A percentile compares a stretch with the other conserved stretches of the same genome.
Conservation (phyloP, 1,140 invertebrate species). For the Tyrophagus putrescentiae region DNA sequence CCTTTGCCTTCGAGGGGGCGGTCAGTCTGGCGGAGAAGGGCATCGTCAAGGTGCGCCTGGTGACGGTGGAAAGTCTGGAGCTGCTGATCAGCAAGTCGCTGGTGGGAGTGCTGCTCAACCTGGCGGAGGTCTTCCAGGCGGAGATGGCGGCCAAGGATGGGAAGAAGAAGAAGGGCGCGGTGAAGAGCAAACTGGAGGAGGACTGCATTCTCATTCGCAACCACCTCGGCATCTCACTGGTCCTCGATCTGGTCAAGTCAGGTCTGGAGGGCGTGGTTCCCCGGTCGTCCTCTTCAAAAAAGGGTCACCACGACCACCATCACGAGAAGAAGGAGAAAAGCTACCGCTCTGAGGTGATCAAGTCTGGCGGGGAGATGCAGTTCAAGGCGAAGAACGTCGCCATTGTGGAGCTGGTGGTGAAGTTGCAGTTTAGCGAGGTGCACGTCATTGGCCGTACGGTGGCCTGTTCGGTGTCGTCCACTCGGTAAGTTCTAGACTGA, state of each 20-base stretch:
- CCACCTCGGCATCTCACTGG: too few relatives aligned
- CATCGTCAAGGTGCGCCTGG: conserved; percentile 26
- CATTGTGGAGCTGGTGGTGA: not conserved
- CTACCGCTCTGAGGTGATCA: too few relatives aligned
- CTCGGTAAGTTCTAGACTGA: too few relatives aligned
- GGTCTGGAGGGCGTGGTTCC: too few relatives aligned
- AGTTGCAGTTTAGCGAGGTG: not conserved
- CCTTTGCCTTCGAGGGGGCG: conserved; percentile 71
- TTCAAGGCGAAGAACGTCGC: not conserved
- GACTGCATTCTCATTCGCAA: too few relatives aligned
- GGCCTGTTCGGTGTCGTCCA: too few relatives aligned
- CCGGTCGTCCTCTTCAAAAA: too few relatives aligned
- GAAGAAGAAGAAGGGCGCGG: too few relatives aligned
- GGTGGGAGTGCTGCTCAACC: conserved; percentile 48
- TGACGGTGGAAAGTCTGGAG: conserved; percentile 50
- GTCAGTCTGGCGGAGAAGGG: conserved; percentile 36
- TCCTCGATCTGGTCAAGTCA: too few relatives aligned
- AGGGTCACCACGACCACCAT: too few relatives aligned
- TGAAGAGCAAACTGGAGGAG: too few relatives aligned
- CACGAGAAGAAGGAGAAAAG: too few relatives aligned
- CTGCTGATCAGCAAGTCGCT: conserved; percentile 77
- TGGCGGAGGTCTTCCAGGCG: conserved; percentile 39
- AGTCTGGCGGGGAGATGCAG: not conserved
- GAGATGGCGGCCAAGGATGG: conserved; percentile 33
- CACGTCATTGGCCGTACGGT: not conserved